Conservation (phyloP, 2,888 invertebrate species). For the Fragum whitleyi region DNA sequence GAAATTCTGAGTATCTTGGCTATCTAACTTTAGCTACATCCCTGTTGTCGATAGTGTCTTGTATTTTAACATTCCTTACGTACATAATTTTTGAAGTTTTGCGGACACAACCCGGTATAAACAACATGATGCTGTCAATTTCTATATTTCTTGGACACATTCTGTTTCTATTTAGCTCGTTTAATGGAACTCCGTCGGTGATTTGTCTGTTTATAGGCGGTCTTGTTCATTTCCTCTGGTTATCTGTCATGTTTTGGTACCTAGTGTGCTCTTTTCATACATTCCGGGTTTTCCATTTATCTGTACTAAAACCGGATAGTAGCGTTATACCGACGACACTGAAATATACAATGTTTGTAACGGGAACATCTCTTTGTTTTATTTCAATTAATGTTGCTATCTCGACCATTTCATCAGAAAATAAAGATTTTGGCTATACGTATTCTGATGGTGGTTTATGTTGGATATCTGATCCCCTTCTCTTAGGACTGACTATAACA, state of each 20-base stretch:
- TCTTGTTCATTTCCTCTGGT: constrained; percentile 6
- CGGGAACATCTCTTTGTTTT: background rate
- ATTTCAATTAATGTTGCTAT: background rate
- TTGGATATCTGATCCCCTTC: constrained; percentile 2
- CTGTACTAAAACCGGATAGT: background rate
- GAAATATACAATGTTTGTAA: constrained; percentile 11
- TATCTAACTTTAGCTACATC: constrained; percentile 5
- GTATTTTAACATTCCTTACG: background rate
- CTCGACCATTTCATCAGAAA: background rate
- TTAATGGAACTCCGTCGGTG: background rate
- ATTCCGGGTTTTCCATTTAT: background rate
- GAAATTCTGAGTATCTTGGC: background rate
- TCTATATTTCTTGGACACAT: background rate
- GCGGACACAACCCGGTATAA: constrained; percentile 18
- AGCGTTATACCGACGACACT: background rate
- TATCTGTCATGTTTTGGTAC: constrained; percentile 8
- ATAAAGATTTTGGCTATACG: background rate
- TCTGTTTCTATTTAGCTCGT: background rate
- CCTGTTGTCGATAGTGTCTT: background rate
- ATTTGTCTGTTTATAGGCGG: background rate
- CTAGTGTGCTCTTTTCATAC: constrained; percentile 19
- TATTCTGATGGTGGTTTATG: background rate
- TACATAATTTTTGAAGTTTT: background rate
- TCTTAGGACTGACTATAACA: background rate
- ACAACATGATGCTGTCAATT: constrained; percentile 17